Evolutionary conservation across 2,113 vertebrate genomes (phyloP), one percentile per base, ranked within the genome.

Genomic region (Pteropus alecto): DNA sequence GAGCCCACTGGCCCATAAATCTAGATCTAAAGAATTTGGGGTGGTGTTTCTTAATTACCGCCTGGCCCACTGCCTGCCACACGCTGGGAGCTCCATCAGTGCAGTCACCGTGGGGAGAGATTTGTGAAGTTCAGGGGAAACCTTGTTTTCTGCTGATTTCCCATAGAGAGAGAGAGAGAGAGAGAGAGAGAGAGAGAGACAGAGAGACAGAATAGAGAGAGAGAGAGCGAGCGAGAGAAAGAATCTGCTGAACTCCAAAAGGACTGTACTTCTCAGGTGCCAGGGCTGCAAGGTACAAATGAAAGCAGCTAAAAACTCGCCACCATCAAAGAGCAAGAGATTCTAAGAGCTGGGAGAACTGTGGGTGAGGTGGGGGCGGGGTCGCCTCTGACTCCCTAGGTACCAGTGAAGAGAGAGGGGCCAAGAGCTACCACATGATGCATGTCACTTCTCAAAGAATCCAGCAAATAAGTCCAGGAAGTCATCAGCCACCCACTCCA

Each of bases 101-200:
- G 30, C 22, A 10, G 48, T 3, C 58, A 24, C 13, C 1, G 82
- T 0, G 0, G 48, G 48, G 71, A 70, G 87, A 88, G 78, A 54
- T 77, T 70, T 79, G 65, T 82, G 77, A 77, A 51, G 41, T 28
- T 78, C 60, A 9, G 11, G 76, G 24, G 28, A 82, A 82, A 83
- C 63, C 48, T 2, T 41, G 71, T 94, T 96, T 96, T 85, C 87
- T 95, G 84, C 83, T 92, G 79, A 90, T 38, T 88, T 90, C 65
- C 65, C 76, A 61, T 70, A 89, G 19, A 86, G 60, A 93, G n/a
- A 68, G 74, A 48, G 46, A 48, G 46, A 48, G 46, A 13, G 46
- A 13, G n/a, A 73, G 74, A 82, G n/a, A 73, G 74, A 78, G n/a
- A 68, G 74, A 82, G n/a, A 73, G 74, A 82, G n/a, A 68, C 70